A percentile compares a stretch with the other conserved stretches of the same genome.
Evolutionary conservation across 2,113 vertebrate genomes (phyloP).

Genomic region (Triplophysa dalaica): DNA sequence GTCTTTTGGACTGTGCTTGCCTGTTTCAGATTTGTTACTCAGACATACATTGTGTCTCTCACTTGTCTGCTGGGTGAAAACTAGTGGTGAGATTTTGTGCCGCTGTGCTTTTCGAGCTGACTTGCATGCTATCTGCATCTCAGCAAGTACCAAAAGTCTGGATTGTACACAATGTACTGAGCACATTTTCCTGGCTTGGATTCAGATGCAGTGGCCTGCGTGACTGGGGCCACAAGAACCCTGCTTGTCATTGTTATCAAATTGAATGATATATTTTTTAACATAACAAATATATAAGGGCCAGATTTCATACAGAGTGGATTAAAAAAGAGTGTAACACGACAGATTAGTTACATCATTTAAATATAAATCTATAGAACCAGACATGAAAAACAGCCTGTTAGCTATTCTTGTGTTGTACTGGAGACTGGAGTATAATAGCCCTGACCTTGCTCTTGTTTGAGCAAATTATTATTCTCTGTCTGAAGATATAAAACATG

Average conservation of each 20-base stretch:
- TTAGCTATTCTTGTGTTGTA: neutral
- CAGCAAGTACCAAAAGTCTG: slow-evolving; percentile 29
- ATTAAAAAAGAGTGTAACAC: too few relatives aligned
- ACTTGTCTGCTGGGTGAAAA: slow-evolving; percentile 6
- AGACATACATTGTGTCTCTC: slow-evolving; percentile 1
- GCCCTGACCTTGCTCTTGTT: slow-evolving; percentile 1
- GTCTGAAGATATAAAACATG: neutral
- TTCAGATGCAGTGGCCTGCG: slow-evolving; percentile 64
- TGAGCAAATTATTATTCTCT: slow-evolving; percentile 20
- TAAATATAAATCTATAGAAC: neutral
- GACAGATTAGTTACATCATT: too few relatives aligned
- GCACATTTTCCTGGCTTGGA: slow-evolving; percentile 67
- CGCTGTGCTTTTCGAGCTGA: slow-evolving; percentile 45
- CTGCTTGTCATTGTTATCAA: neutral
- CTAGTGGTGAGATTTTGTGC: slow-evolving; percentile 26
- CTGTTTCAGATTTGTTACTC: neutral
- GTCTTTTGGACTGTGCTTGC: neutral
- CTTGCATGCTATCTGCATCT: slow-evolving; percentile 51
- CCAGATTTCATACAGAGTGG: neutral
- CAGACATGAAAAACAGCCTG: neutral
- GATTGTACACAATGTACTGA: slow-evolving; percentile 72
- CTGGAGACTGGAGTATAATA: too few relatives aligned
- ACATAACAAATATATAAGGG: too few relatives aligned
- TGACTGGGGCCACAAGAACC: slow-evolving; percentile 60
- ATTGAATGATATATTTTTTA: neutral